phyloP scores from a whole-genome alignment of 2,113 vertebrate genomes.

The Eulemur rufifrons region DNA sequence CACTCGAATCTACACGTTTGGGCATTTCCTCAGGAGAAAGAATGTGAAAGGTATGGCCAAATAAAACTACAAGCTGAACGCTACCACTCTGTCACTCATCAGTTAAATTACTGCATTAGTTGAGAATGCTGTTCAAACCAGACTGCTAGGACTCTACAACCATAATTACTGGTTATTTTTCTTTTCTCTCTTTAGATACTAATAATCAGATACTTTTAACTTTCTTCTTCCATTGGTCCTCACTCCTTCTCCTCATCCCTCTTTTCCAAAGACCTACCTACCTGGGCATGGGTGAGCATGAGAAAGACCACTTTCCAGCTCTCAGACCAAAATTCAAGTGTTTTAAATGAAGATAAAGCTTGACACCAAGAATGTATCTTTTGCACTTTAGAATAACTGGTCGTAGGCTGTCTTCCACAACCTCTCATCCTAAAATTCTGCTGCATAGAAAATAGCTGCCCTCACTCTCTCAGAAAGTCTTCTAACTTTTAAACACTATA shows the following conservation, averaged over 20 bases:
- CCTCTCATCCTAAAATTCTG: background rate
- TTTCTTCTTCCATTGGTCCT: background rate
- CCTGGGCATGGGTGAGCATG: background rate
- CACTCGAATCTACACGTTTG: slow-evolving; percentile 57
- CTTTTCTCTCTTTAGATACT: slow-evolving; percentile 45
- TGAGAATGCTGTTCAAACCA: slow-evolving; percentile 65
- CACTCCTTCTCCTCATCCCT: background rate
- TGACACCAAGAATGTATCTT: background rate
- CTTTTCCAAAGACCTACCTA: background rate
- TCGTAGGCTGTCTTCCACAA: background rate
- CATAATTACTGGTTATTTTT: slow-evolving; percentile 61
- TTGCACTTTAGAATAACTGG: background rate
- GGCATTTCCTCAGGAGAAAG: slow-evolving; percentile 70
- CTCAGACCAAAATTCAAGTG: background rate
- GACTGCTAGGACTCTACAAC: slow-evolving; percentile 20
- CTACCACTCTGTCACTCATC: slow-evolving; percentile 66
- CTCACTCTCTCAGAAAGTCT: background rate
- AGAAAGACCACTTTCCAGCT: slow-evolving; percentile 23
- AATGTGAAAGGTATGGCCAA: slow-evolving; percentile 66
- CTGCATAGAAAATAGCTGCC: background rate
- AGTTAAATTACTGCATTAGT: slow-evolving; percentile 54
- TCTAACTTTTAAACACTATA: slow-evolving; percentile 9
- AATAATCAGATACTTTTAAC: slow-evolving; percentile 31
- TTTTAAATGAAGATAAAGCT: slow-evolving; percentile 39
- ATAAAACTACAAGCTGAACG: slow-evolving; percentile 63